Conservation (phyloP, 35 echinoderm and acorn worm species). For the Eucidaris tribuloides region DNA sequence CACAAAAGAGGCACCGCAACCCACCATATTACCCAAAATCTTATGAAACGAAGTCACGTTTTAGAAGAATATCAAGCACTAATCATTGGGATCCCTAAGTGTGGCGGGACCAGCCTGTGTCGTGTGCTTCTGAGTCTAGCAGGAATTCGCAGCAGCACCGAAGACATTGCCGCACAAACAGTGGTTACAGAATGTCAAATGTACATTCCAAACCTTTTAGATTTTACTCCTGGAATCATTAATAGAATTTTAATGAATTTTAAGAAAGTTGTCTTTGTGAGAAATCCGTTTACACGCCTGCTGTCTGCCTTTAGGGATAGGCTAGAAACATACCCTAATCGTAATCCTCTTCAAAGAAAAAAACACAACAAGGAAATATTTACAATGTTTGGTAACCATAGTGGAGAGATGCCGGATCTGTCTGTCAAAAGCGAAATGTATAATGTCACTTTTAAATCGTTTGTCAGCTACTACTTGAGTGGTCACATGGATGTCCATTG, state of each 20-base stretch:
- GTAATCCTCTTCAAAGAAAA: neutral
- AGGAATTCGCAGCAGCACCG: neutral
- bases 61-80: no score
- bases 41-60: no score
- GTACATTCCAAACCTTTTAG: neutral
- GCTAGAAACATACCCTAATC: neutral
- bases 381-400: neutral
- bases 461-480: neutral
- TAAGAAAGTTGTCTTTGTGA: neutral
- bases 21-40: no score
- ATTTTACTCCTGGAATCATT: neutral
- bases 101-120: neutral
- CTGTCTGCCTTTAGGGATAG: neutral
- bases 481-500: neutral
- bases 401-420: neutral
- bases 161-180: neutral
- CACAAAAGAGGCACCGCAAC: no score
- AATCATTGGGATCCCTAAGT: neutral
- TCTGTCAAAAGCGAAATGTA: neutral
- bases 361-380: neutral
- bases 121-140: neutral
- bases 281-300: neutral
- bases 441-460: neutral
- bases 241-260: neutral
- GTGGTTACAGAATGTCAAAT: neutral